phyloP scores from a whole-genome alignment of 2,888 invertebrate species.

The Eustalomyia histrio region DNA sequence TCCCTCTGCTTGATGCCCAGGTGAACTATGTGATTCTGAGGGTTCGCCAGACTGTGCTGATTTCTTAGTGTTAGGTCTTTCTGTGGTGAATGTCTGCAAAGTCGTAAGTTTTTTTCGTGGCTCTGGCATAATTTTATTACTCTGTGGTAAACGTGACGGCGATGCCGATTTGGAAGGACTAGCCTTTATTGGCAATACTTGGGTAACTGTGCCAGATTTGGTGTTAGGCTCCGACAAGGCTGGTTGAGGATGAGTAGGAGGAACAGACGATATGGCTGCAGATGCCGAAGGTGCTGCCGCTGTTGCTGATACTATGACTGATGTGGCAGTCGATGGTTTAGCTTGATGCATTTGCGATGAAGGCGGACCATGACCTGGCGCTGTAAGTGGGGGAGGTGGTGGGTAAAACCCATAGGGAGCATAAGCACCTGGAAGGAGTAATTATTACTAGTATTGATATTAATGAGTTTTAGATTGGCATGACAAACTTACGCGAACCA shows the following conservation, averaged over 20 bases:
- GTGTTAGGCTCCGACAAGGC: conserved; percentile 28
- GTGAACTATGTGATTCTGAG: conserved; percentile 72
- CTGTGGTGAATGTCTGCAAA: conserved; percentile 75
- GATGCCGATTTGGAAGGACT: conserved; percentile 70
- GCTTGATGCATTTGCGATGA: conserved; percentile 45
- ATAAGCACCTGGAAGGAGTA: conserved; percentile 67
- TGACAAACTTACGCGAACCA: conserved; percentile 73
- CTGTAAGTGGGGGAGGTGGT: conserved; percentile 74
- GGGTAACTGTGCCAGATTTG: conserved; percentile 62
- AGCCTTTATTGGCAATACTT: conserved; percentile 56
- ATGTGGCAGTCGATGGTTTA: conserved; percentile 66
- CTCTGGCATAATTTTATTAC: conserved; percentile 56
- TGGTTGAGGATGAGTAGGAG: background rate
- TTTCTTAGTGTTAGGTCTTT: conserved; percentile 66
- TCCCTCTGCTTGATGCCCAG: conserved; percentile 67
- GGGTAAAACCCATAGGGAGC: conserved; percentile 77
- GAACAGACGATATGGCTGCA: conserved; percentile 33
- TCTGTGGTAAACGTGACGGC: conserved; percentile 52
- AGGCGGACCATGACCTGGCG: conserved; percentile 68
- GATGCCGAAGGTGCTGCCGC: conserved; percentile 68
- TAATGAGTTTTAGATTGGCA: background rate
- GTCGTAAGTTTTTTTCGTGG: conserved; percentile 76
- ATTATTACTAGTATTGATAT: background rate
- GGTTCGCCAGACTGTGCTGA: conserved; percentile 72
- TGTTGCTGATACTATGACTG: conserved; percentile 72